These are phyloP conservation scores for Cyprinella venusta DNA, from an alignment of 2,797 vertebrate species.

Conservation along the genomic window DNA sequence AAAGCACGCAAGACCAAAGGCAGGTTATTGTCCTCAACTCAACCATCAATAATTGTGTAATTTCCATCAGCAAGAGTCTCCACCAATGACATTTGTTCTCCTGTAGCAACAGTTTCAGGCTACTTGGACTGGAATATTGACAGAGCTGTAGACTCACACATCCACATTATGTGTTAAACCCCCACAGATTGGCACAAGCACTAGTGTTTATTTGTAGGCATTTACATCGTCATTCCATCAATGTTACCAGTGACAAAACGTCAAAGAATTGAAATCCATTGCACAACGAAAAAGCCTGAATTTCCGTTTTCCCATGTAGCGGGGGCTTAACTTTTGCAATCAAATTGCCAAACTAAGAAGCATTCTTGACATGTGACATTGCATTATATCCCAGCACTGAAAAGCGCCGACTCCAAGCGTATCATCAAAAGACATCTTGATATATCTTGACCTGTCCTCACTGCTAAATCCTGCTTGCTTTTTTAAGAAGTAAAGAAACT, in stretches of 20 bases:
- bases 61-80: not conserved
- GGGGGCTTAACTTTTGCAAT: not conserved
- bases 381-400: constrained; percentile 43
- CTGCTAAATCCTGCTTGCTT: not conserved
- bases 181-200: not conserved
- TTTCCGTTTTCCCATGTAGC: not conserved
- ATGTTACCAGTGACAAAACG: not conserved
- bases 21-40: not conserved
- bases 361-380: constrained; percentile 35
- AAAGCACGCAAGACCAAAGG: not conserved
- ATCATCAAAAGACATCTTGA: not conserved
- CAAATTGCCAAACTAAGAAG: not conserved
- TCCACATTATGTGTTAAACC: not conserved
- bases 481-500: not conserved
- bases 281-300: not conserved
- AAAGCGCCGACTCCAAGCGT: not conserved
- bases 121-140: constrained; percentile 13
- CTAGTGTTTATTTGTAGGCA: not conserved
- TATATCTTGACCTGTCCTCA: not conserved
- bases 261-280: not conserved
- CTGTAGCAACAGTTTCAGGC: constrained; percentile 23
- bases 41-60: constrained; percentile 28
- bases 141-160: not conserved
- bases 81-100: constrained; percentile 17
- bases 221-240: not conserved